Evolutionary conservation across 2,888 invertebrate species (phyloP).

Genomic region (Yponomeuta sedellus): DNA sequence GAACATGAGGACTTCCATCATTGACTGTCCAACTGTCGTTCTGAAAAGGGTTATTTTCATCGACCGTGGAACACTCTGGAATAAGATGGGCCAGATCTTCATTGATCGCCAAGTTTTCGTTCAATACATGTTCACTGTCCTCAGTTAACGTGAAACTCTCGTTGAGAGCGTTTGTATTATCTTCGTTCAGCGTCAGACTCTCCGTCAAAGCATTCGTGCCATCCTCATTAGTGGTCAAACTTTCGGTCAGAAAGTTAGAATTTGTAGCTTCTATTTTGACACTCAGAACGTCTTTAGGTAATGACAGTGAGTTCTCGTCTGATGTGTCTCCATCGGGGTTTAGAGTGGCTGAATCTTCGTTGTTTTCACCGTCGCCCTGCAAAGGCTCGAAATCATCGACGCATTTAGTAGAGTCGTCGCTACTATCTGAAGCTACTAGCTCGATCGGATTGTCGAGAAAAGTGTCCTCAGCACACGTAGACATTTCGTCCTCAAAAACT

Average conservation of each 20-base stretch:
- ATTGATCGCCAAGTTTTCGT: not conserved
- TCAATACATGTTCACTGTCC: not conserved
- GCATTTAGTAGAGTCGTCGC: slow-evolving; percentile 67
- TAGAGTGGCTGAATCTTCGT: slow-evolving; percentile 54
- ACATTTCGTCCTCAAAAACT: slow-evolving; percentile 68
- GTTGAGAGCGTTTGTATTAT: not conserved
- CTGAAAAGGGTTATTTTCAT: not conserved
- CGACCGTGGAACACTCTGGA: not conserved
- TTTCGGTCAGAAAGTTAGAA: slow-evolving; percentile 39
- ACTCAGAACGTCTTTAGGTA: slow-evolving; percentile 30
- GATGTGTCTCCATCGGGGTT: slow-evolving; percentile 62
- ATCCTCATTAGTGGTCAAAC: slow-evolving; percentile 25
- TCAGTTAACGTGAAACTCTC: not conserved
- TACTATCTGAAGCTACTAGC: slow-evolving; percentile 51
- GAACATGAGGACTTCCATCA: not conserved
- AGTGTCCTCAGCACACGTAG: slow-evolving; percentile 58
- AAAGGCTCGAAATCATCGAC: slow-evolving; percentile 57
- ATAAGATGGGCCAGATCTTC: not conserved
- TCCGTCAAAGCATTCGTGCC: not conserved
- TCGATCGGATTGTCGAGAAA: slow-evolving; percentile 56
- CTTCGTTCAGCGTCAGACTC: not conserved
- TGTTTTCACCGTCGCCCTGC: slow-evolving; percentile 41
- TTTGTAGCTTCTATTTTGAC: slow-evolving; percentile 22
- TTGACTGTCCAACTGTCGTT: not conserved
- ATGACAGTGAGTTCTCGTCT: slow-evolving; percentile 52